phyloP scores from a whole-genome alignment of 2,113 vertebrate species.

The Campylomormyrus numenius region DNA sequence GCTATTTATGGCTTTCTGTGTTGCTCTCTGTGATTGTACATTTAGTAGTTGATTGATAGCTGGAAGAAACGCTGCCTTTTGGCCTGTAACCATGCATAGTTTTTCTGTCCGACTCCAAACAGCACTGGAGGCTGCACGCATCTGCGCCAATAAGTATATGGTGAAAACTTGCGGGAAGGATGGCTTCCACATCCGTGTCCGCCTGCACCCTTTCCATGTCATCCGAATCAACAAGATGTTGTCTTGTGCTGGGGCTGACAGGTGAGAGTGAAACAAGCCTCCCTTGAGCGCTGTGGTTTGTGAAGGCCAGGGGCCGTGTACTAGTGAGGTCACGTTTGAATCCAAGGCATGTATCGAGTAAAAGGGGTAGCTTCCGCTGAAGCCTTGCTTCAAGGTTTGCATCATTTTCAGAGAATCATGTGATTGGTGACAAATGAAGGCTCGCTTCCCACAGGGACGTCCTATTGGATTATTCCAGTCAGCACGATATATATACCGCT shows the following conservation, averaged over 20 bases:
- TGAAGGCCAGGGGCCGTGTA: not conserved
- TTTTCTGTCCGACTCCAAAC: not conserved
- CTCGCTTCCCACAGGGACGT: not conserved
- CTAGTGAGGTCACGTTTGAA: not conserved
- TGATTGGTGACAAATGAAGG: not conserved
- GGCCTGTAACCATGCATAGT: not conserved
- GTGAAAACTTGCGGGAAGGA: constrained; percentile 94
- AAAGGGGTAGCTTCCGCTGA: not conserved
- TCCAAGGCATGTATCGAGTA: not conserved
- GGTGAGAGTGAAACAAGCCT: constrained; percentile 52
- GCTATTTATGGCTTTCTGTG: not conserved
- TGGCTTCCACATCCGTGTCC: constrained; percentile 85
- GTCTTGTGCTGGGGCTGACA: constrained; percentile 84
- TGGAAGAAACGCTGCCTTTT: not conserved
- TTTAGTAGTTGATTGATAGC: not conserved
- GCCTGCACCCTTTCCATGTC: constrained; percentile 88
- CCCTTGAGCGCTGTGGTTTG: not conserved
- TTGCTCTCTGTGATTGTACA: not conserved
- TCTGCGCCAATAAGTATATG: constrained; percentile 90
- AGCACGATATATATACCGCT: not conserved
- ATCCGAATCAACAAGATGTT: constrained; percentile 97
- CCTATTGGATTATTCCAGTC: not conserved
- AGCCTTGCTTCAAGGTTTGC: not conserved
- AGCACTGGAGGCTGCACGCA: constrained; percentile 84
- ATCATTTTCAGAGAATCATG: not conserved